Conservation (phyloP, 2,797 vertebrate species). For the Macroramphosus scolopax region DNA sequence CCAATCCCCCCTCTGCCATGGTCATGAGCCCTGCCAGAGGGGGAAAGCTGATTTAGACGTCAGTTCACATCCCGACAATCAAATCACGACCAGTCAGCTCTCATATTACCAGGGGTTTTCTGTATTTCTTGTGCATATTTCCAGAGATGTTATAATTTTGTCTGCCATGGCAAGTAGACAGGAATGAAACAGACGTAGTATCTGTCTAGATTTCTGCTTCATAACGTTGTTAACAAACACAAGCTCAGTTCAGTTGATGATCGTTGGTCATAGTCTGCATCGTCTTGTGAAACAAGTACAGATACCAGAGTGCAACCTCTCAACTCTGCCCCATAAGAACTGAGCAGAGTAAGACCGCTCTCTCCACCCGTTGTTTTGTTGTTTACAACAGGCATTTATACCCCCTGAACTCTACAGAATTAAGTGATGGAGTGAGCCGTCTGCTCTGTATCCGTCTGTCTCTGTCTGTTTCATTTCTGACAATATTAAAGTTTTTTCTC, state of each 20-base stretch:
- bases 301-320: slow-evolving; percentile 49
- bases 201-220: slow-evolving; percentile 19
- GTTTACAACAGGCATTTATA: slow-evolving; percentile 26
- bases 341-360: slow-evolving; percentile 7
- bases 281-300: slow-evolving; percentile 28
- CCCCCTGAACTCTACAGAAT: slow-evolving; percentile 9
- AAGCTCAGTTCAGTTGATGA: slow-evolving; percentile 1
- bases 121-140: background rate
- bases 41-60: slow-evolving; percentile 56
- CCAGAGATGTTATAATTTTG: slow-evolving; percentile 9
- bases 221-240: slow-evolving; percentile 29
- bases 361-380: slow-evolving; percentile 18
- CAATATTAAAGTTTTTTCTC: too few species aligned
- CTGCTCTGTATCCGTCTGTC: too few species aligned
- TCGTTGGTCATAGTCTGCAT: slow-evolving; percentile 29
- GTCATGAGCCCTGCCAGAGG: slow-evolving; percentile 8
- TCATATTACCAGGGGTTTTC: slow-evolving; percentile 16
- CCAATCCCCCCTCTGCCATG: slow-evolving; percentile 48
- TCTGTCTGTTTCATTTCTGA: too few species aligned
- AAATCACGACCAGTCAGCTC: slow-evolving; percentile 30
- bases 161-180: background rate
- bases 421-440: background rate
- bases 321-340: slow-evolving; percentile 40
- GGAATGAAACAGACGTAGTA: background rate
- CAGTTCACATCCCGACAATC: slow-evolving; percentile 44